Conservation (phyloP, 2,113 vertebrate species). For the Xiphophorus hellerii region DNA sequence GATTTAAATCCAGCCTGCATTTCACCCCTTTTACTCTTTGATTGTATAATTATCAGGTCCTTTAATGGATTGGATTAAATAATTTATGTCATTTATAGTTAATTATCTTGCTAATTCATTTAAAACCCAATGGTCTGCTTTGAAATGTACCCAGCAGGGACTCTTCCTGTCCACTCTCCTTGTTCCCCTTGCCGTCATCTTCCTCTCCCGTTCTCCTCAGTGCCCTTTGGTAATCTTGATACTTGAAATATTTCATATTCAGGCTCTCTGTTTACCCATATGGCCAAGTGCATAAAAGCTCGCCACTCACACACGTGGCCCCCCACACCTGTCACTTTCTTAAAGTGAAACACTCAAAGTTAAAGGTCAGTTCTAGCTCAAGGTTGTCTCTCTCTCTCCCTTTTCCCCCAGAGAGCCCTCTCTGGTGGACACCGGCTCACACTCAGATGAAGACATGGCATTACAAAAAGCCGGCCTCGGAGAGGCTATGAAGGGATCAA, state of each 20-base stretch:
- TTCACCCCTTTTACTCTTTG: slow-evolving; percentile 8
- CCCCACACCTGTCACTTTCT: slow-evolving; percentile 50
- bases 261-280: slow-evolving; percentile 39
- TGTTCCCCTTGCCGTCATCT: neutral
- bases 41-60: slow-evolving; percentile 15
- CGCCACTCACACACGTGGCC: slow-evolving; percentile 3
- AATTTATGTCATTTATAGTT: slow-evolving; percentile 25
- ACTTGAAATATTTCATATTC: slow-evolving; percentile 27
- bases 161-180: neutral
- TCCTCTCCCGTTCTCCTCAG: neutral
- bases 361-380: slow-evolving; percentile 71
- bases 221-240: slow-evolving; percentile 34
- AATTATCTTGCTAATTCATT: slow-evolving; percentile 29
- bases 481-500: slow-evolving; percentile 60
- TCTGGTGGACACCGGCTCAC: slow-evolving; percentile 62
- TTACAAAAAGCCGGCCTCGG: slow-evolving; percentile 47
- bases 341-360: slow-evolving; percentile 46
- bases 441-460: slow-evolving; percentile 53
- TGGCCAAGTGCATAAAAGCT: slow-evolving; percentile 41
- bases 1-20: neutral
- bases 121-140: slow-evolving; percentile 15
- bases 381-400: slow-evolving; percentile 58
- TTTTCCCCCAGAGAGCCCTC: slow-evolving; percentile 46
- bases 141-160: slow-evolving; percentile 6
- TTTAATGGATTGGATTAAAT: slow-evolving; percentile 28